Base-by-base conservation (phyloP, 35 echinoderm and acorn worm species). In the Apostichopus californicus region DNA sequence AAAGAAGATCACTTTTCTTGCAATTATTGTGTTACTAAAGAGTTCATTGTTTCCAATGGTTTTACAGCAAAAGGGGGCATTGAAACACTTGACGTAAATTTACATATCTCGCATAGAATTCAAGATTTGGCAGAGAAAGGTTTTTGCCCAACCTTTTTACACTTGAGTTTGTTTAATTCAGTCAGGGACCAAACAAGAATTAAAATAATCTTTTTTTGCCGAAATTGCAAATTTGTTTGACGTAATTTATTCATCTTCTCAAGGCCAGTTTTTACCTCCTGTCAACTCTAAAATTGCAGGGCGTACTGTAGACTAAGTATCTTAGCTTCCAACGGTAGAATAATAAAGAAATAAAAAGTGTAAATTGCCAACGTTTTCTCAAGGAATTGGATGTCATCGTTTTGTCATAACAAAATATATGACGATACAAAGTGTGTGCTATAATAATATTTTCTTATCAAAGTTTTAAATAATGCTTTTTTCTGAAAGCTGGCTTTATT, bases 1-100 rank as follows among this genome's bases (percentile, higher is more conserved):
- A 75, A 75, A 75, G 71, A 75, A 75, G 71, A 75, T 75, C 71
- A 75, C 12, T 75, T 75, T 75, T 75, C 71, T 75, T 75, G 71
- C 71, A 75, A 75, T 75, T 75, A 75, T 75, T 75, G n/a, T 75
- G 71, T 75, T 75, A 75, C 71, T 61, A 75, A 75, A 5, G 71
- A 75, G 15, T 75, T 75, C n/a, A 75, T 75, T 75, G 71, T 75
- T 75, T 75, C 71, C 71, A 18, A 18, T 75, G 71, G 71, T 75
- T 18, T 18, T 18, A 6, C 71, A 75, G 11, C 71, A 22, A 75
- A 22, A 22, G 71, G 70, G 71, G 71, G 15, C 71, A 75, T 75
- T 75, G 17, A 75, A 20, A 75, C 71, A 75, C 71, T 75, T 75
- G 13, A 75, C 20, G 17, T 75, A 22, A 75, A 75, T 75, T 75